Percentiles rank a stretch among this genome's conserved stretches.
Conservation (phyloP, 2,888 invertebrate genomes). For the Urechis unicinctus region DNA sequence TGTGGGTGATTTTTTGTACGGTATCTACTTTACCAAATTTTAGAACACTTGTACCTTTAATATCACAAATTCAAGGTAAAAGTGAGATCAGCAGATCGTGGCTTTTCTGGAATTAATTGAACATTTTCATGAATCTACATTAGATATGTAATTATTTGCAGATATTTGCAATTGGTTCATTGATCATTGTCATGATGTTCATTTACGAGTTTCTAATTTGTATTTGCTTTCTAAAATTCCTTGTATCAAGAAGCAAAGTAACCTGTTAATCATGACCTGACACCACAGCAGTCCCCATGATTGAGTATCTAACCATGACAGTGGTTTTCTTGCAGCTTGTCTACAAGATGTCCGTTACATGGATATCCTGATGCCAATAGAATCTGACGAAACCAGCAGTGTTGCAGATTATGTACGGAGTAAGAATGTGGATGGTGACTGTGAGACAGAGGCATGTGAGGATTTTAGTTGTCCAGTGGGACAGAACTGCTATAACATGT, state of each 20-base stretch:
- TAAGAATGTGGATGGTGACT: conserved; percentile 81
- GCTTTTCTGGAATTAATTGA: too few relatives aligned
- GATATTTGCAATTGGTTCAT: too few relatives aligned
- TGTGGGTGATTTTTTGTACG: too few relatives aligned
- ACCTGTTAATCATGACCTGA: neutral
- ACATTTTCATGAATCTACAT: too few relatives aligned
- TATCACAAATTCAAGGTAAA: too few relatives aligned
- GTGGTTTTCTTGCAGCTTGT: conserved; percentile 10
- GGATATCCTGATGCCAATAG: conserved; percentile 5
- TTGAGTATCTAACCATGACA: too few relatives aligned
- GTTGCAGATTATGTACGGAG: neutral
- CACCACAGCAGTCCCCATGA: neutral
- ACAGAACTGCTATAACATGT: conserved; percentile 11
- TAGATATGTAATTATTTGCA: neutral
- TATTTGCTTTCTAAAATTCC: neutral
- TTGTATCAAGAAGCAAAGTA: neutral
- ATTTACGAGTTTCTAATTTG: conserved; percentile 3
- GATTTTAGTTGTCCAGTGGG: conserved; percentile 22
- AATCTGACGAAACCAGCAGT: neutral
- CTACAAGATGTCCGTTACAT: conserved; percentile 11
- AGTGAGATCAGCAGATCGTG: too few relatives aligned
- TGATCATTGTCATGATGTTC: too few relatives aligned
- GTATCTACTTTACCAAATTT: too few relatives aligned
- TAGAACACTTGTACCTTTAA: too few relatives aligned
- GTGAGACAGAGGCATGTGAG: conserved; percentile 62